phyloP scores from a whole-genome alignment of 23 tunicate genomes.

The Clavelina lepadiformis region DNA sequence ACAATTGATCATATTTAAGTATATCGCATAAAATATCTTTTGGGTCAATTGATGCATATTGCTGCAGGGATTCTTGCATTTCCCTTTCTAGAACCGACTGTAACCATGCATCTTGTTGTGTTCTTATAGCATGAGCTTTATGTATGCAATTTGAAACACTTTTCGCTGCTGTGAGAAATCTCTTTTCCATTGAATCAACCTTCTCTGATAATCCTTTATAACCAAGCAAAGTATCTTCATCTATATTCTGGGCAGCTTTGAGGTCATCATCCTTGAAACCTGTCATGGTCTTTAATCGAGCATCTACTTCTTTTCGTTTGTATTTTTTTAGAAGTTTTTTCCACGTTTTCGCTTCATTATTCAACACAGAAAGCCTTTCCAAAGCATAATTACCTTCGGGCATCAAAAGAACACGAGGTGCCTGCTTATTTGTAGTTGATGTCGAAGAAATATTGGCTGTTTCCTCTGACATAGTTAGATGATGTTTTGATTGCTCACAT shows the following conservation, averaged over 20 bases:
- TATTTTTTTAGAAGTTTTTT: not conserved
- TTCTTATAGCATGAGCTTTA: not conserved
- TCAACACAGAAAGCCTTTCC: too few species aligned
- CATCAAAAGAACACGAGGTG: too few species aligned
- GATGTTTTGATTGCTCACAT: too few species aligned
- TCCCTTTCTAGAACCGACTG: not conserved
- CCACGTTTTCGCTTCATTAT: slow-evolving; percentile 5
- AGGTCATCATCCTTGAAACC: not conserved
- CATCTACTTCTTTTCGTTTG: not conserved
- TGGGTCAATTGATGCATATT: not conserved
- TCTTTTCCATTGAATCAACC: slow-evolving; percentile 1
- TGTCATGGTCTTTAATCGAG: not conserved
- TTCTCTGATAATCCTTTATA: not conserved
- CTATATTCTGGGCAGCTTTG: not conserved
- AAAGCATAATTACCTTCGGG: too few species aligned
- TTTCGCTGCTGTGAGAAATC: slow-evolving; percentile 2
- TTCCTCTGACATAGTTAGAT: too few species aligned
- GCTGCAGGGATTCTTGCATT: not conserved
- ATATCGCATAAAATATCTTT: not conserved
- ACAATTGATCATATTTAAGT: too few species aligned
- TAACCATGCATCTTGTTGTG: not conserved
- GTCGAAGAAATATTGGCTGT: too few species aligned
- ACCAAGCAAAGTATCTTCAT: not conserved
- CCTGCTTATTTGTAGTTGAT: too few species aligned
- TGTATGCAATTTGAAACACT: not conserved